Evolutionary conservation across 2,888 invertebrate species (phyloP), one percentile per base, ranked within the genome.

Genomic region (Aporophyla lueneburgensis): DNA sequence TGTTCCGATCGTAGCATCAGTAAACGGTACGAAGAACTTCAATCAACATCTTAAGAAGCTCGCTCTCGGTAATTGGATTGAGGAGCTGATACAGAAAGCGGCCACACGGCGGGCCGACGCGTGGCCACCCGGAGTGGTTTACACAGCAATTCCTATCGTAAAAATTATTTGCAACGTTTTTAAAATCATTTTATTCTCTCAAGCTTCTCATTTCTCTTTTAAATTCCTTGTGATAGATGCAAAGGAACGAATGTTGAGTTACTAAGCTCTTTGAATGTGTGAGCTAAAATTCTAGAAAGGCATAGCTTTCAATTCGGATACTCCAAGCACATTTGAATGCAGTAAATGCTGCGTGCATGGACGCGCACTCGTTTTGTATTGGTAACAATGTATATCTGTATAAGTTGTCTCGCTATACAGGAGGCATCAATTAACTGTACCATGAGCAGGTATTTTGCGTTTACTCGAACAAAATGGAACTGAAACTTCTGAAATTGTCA

Each of bases 21-120:
- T 72, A 78, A 82, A 69, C 71, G 73, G 40, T 66, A 69, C 59
- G 51, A 78, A 78, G 68, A 78, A 82, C 75, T 78, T 74, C 69
- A 75, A 70, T 85, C 74, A 85, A 76, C 73, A 80, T 76, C 68
- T 66, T 70, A 81, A 74, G 77, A 71, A 74, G 61, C 85, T 73
- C 74, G 71, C 63, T 49, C 43, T 27, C 33, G 33, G 69, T 85
- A 79, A 85, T 85, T 82, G 83, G 79, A 85, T 82, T 74, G 66
- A 76, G 51, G 49, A 72, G 79, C 59, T 76, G 76, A 78, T 74
- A 74, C 56, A 69, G 43, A 59, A 61, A 66, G 56, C 54, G 69
- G 51, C n/a, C 59, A 56, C 56, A 62, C 21, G 56, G 19, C 62
- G 53, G 56, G 21, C 56, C 56, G 40, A 40, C 68, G 33, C 69